Evolutionary conservation across 2,797 vertebrate genomes (phyloP).

Genomic region (Microcaecilia unicolor): DNA sequence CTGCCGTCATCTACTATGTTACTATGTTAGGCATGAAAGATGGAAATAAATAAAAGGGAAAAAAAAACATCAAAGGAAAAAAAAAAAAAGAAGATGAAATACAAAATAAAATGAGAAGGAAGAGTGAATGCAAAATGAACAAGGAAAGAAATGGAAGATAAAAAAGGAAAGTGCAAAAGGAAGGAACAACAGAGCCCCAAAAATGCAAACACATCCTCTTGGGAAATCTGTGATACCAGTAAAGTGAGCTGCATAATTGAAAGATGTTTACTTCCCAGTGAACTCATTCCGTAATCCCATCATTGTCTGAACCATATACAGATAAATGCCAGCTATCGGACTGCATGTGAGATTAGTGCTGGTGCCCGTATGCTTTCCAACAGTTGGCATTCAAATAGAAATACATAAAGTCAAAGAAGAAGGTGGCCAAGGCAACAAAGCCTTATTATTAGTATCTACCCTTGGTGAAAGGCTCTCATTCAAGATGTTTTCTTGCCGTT

Average conservation of each 20-base stretch:
- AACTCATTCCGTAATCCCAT: slow-evolving; percentile 9
- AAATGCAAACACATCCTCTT: background rate
- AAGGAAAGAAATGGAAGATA: too few species aligned
- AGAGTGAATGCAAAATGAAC: too few species aligned
- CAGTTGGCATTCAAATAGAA: slow-evolving; percentile 40
- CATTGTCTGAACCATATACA: slow-evolving; percentile 23
- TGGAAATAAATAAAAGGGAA: background rate
- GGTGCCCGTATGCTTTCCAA: slow-evolving; percentile 40
- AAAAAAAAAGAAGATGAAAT: too few species aligned
- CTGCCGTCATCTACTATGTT: too few species aligned
- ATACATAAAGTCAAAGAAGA: slow-evolving; percentile 40
- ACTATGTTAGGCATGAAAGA: too few species aligned
- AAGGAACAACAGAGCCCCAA: too few species aligned
- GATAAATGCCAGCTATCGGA: slow-evolving; percentile 25
- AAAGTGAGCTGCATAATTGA: slow-evolving; percentile 9
- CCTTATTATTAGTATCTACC: slow-evolving; percentile 24
- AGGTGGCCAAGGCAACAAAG: slow-evolving; percentile 17
- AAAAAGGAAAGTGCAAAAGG: too few species aligned
- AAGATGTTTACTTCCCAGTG: slow-evolving; percentile 6
- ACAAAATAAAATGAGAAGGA: too few species aligned
- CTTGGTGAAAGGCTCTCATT: slow-evolving; percentile 15
- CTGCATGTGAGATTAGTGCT: slow-evolving; percentile 27
- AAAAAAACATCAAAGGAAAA: background rate
- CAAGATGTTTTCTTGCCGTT: slow-evolving; percentile 12
- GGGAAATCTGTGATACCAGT: background rate